Base-by-base conservation (phyloP, 2,113 vertebrate genomes). In the Psephotus haematonotus region DNA sequence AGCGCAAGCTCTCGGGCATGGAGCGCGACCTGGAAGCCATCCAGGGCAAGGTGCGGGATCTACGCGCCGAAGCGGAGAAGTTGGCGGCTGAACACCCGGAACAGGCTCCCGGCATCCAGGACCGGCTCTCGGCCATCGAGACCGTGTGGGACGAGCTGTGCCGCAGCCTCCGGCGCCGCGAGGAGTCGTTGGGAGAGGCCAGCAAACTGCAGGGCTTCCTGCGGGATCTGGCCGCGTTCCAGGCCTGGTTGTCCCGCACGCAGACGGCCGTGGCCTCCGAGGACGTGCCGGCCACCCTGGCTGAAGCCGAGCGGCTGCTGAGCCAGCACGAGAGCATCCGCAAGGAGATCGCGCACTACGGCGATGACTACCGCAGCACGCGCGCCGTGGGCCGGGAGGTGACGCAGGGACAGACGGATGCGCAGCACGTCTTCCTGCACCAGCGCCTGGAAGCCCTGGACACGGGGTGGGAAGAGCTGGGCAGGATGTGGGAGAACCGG, bases 21-120 rank as follows among this genome's bases (percentile, higher is more conserved):
- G 99, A 99, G 93, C 97, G 99, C 22, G 99, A 99, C 97, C 97
- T 99, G 91, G 99, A 99, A 77, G 99, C 99, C 82, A 99, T 99
- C 76, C 98, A 99, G 82, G 98, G 98, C 8, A 99, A 99, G 68
- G 97, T 99, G 75, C 97, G 97, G 52, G 99, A 99, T 59, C 96
- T 99, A 86, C 98, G 94, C 8, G 95, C 96, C 6, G 99, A 99
- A 81, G 99, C 98, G 1, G 96, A 98, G 41, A 98, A 98, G 69
- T 92, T 99, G 94, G 97, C 97, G 3, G 63, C 93, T 8, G 98
- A 98, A 62, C 99, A 99, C 93, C 98, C 98, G 0, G 97, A 98
- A 44, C 98, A 99, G 91, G 98, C 97, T 2, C 55, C 97, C 6
- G 98, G 98, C 90, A 98, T 99, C 82, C 88, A 91, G 11, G 88